These are phyloP conservation scores for Drosophila kambysellisi DNA, from an alignment of 2,888 invertebrate species.

Conservation along the genomic window DNA sequence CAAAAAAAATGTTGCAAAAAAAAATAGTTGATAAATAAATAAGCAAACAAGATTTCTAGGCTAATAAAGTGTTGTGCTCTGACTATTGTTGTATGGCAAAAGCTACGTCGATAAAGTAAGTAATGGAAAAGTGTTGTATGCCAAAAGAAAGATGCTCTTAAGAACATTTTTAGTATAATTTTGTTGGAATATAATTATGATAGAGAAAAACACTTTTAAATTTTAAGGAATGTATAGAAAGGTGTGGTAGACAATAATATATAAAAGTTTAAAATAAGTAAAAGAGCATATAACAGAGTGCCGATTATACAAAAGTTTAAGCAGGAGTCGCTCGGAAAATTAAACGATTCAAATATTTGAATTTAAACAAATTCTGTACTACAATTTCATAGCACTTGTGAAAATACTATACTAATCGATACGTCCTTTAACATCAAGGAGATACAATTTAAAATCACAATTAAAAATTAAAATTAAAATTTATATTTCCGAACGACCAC, in stretches of 20 bases:
- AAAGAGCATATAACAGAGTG: conserved; percentile 12
- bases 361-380: not conserved
- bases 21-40: conserved; percentile 4
- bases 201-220: not conserved
- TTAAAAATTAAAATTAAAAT: not conserved
- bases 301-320: not conserved
- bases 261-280: not conserved
- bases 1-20: conserved; percentile 1
- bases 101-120: conserved; percentile 26
- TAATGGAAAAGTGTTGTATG: conserved; percentile 10
- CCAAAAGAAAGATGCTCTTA: conserved; percentile 31
- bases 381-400: not conserved
- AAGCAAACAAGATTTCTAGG: conserved; percentile 15
- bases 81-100: conserved; percentile 27
- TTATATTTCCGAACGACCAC: not conserved
- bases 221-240: not conserved
- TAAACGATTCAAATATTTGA: not conserved
- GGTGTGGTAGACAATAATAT: conserved; percentile 8
- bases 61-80: conserved; percentile 20
- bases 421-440: too few species aligned
- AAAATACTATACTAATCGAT: not conserved
- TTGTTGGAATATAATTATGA: conserved; percentile 19
- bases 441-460: not conserved
- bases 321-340: not conserved
- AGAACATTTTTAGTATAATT: conserved; percentile 60